Conservation (phyloP, 2,797 vertebrate genomes). For the Adrianichthys oophorus region DNA sequence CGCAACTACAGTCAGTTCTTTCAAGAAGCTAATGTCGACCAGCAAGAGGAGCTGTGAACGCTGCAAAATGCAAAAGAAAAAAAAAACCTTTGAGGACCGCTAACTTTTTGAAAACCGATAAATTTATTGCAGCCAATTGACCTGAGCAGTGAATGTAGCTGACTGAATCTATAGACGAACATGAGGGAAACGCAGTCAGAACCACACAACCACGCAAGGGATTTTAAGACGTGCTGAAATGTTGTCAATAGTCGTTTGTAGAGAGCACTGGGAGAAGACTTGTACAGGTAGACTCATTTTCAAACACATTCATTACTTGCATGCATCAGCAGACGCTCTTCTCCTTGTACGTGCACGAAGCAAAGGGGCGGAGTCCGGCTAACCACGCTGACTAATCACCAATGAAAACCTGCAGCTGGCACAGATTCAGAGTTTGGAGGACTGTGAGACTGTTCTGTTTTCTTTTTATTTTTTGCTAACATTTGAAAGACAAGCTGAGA, state of each 20-base stretch:
- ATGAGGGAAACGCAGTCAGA: conserved; percentile 71
- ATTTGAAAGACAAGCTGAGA: conserved; percentile 27
- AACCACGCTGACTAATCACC: conserved; percentile 57
- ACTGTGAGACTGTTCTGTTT: conserved; percentile 68
- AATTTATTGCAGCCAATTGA: conserved; percentile 73
- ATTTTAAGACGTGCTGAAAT: conserved; percentile 55
- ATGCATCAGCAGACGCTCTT: conserved; percentile 42
- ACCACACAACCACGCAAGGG: conserved; percentile 66
- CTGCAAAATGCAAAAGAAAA: conserved; percentile 46
- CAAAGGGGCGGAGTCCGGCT: conserved; percentile 51
- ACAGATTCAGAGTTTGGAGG: conserved; percentile 54
- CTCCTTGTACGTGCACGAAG: conserved; percentile 57
- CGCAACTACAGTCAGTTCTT: conserved; percentile 25
- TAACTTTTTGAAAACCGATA: conserved; percentile 60
- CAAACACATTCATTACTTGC: conserved; percentile 35
- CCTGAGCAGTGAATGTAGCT: conserved; percentile 77
- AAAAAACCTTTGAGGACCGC: conserved; percentile 46
- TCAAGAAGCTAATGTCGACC: conserved; percentile 43
- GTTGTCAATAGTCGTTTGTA: conserved; percentile 45
- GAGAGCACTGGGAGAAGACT: conserved; percentile 24
- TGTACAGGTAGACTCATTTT: conserved; percentile 46
- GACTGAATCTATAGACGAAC: conserved; percentile 62
- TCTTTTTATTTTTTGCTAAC: conserved; percentile 58
- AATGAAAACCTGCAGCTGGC: conserved; percentile 54
- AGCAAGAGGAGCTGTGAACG: conserved; percentile 52